Conservation (phyloP, 2,113 vertebrate species). For the Caloenas nicobarica region DNA sequence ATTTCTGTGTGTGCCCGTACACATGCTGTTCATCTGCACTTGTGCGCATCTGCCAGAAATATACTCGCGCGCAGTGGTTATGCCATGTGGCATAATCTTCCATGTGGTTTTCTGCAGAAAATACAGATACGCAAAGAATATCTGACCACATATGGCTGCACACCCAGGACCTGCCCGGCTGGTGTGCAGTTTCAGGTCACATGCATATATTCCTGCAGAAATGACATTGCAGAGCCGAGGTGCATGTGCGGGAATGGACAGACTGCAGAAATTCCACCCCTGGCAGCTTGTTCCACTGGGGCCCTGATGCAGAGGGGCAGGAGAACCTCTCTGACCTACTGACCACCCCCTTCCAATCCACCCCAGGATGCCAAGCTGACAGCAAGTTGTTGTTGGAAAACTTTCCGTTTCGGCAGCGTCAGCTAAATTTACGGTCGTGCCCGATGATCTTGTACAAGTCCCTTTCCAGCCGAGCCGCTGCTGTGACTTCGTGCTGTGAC, state of each 20-base stretch:
- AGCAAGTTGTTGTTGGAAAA: no score
- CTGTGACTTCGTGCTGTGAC: no score
- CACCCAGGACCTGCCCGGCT: rapidly evolving
- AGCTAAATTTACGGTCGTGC: no score
- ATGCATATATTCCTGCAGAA: no score
- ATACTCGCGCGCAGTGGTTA: background rate
- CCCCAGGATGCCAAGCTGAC: no score
- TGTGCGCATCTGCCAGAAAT: background rate
- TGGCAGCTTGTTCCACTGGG: rapidly evolving
- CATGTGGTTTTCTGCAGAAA: background rate
- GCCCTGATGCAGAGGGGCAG: background rate
- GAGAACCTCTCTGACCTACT: no score
- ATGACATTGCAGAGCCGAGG: no score
- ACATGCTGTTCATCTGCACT: background rate
- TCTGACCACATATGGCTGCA: rapidly evolving
- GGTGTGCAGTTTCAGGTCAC: background rate
- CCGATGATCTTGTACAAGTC: no score
- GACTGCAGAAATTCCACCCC: background rate
- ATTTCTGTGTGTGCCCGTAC: rapidly evolving
- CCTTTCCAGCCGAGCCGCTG: no score
- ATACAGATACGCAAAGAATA: background rate
- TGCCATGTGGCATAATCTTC: background rate
- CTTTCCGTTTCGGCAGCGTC: no score
- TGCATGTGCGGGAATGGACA: no score
- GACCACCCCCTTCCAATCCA: no score